phyloP scores from a whole-genome alignment of 2,888 invertebrate species.

The Heliconius ethilla region DNA sequence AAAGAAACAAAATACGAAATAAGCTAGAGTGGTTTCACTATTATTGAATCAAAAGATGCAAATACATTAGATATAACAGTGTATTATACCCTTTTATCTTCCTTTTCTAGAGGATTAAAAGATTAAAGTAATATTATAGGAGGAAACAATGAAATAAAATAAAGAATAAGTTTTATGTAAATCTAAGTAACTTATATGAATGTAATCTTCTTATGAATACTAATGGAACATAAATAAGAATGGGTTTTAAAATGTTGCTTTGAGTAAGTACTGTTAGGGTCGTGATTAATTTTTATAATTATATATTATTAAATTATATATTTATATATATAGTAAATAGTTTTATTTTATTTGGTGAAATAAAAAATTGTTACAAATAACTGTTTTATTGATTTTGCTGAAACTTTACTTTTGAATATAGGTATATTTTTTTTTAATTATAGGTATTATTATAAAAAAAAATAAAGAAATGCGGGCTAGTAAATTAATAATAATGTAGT shows the following conservation, averaged over 20 bases:
- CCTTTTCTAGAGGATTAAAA: not conserved
- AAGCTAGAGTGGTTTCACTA: not conserved
- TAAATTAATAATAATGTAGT: no score
- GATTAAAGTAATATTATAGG: constrained; percentile 1
- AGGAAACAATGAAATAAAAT: not conserved
- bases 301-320: no score
- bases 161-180: not conserved
- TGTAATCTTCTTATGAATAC: not conserved
- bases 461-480: no score
- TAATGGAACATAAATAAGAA: not conserved
- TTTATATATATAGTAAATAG: no score
- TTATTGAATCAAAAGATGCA: not conserved
- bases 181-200: not conserved
- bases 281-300: not conserved
- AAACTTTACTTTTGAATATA: no score
- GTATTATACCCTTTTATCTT: not conserved
- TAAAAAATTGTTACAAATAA: no score
- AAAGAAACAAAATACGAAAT: not conserved
- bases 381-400: no score
- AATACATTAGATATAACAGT: not conserved
- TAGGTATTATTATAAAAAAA: no score
- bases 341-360: no score
- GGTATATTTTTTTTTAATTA: no score
- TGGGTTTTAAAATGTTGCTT: not conserved
- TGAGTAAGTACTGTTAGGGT: not conserved